phyloP scores from a whole-genome alignment of 1,140 invertebrate species.

The Atta cephalotes region DNA sequence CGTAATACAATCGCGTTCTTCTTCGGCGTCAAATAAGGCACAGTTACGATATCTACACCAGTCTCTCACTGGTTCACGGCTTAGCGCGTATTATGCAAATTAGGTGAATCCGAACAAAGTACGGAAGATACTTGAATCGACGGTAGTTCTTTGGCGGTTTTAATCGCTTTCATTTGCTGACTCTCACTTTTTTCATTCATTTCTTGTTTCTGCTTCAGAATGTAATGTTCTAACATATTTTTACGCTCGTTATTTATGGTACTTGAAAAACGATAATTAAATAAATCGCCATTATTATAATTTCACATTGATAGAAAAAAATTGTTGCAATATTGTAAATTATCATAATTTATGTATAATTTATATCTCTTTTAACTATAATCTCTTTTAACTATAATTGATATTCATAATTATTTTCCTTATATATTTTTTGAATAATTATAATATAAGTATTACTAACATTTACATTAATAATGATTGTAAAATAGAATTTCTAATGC shows the following conservation, averaged over 20 bases:
- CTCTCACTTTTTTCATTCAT: neutral
- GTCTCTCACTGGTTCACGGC: neutral
- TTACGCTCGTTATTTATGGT: neutral
- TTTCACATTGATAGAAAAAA: neutral
- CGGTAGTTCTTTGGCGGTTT: neutral
- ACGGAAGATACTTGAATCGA: neutral
- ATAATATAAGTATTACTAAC: too few species aligned
- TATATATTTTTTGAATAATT: too few species aligned
- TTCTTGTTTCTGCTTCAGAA: neutral
- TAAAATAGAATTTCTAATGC: too few species aligned
- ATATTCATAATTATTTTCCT: too few species aligned
- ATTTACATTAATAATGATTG: too few species aligned
- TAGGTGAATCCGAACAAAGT: neutral
- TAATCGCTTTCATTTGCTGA: constrained; percentile 18
- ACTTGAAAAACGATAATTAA: neutral
- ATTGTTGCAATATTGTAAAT: too few species aligned
- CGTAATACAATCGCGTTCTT: constrained; percentile 45
- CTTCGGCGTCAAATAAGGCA: neutral
- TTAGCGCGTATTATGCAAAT: constrained; percentile 32
- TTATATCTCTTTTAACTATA: too few species aligned
- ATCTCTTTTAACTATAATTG: too few species aligned
- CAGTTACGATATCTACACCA: constrained; percentile 7
- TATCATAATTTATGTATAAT: too few species aligned
- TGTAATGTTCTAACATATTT: neutral
- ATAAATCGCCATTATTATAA: neutral